Evolutionary conservation across 1,140 invertebrate genomes (phyloP).

Genomic region (Drosophila trapezifrons): DNA sequence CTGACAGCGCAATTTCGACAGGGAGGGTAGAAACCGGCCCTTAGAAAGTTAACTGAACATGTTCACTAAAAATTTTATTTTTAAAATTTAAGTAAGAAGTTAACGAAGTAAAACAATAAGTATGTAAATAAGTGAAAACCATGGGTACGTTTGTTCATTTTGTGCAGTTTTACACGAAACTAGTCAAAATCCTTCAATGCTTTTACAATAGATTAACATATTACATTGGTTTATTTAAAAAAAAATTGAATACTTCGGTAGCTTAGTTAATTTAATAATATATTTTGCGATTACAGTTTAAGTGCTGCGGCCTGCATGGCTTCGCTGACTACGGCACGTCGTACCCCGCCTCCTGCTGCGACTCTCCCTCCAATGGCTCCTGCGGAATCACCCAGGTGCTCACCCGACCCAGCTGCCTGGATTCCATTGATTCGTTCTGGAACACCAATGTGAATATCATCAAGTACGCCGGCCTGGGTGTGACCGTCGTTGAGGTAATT

Average conservation of each 20-base stretch:
- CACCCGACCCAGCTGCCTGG: slow-evolving; percentile 84
- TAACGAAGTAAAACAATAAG: no score
- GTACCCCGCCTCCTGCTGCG: slow-evolving; percentile 84
- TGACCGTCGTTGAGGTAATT: slow-evolving; percentile 88
- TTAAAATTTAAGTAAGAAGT: no score
- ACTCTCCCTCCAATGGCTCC: slow-evolving; percentile 68
- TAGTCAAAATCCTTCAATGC: no score
- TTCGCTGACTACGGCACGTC: slow-evolving; percentile 83
- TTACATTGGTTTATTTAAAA: neutral
- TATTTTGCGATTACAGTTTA: slow-evolving; percentile 84
- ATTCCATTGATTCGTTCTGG: slow-evolving; percentile 83
- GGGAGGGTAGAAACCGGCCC: no score
- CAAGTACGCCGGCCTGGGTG: slow-evolving; percentile 87
- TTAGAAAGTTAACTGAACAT: no score
- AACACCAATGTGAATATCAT: slow-evolving; percentile 85
- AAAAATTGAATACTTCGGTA: no score
- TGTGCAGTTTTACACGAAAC: no score
- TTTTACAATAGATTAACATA: no score
- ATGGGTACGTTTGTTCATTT: neutral
- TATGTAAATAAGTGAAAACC: no score
- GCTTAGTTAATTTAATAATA: no score
- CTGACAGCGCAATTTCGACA: no score
- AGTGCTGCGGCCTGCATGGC: slow-evolving; percentile 87
- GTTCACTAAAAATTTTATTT: no score
- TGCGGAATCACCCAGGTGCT: slow-evolving; percentile 68